Evolutionary conservation across 2,113 vertebrate genomes (phyloP), one percentile per base, ranked within the genome.

Genomic region (Tetraodon nigroviridis): DNA sequence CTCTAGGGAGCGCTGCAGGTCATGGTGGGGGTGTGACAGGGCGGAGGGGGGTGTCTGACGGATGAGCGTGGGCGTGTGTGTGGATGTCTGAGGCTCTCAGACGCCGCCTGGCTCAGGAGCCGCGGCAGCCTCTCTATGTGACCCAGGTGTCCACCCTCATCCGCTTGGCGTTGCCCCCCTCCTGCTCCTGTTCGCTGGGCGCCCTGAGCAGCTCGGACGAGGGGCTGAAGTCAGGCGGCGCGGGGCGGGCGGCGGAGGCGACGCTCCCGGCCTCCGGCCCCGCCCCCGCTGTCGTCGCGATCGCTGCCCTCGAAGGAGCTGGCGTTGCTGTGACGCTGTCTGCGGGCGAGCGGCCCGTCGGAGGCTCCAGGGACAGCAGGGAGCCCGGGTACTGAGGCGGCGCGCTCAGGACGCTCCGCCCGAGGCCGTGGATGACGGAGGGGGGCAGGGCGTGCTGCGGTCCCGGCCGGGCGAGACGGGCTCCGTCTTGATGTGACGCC

Each of bases 401-500:
- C 13, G 91, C 69, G 0, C 63, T 78, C 80, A 87, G 64, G 61
- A 82, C 67, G 70, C 61, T n/a, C 75, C 83, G 1, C 75, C 79
- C 0, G 87, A 0, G 88, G 94, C 72, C 56, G 58, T 61, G 16
- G 84, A 80, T 4, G 83, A 87, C 42, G 92, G 75, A 17, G 67
- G 75, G n/a, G 69, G 90, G 58, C 92, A 92, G 5, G 94, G 95
- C 17, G 95, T 92, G 88, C 88, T 93, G 64, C 93, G 90, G 14
- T 97, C 96, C 1, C 95, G 92, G 69, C 93, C 94, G 0, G 96
- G 96, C 0, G 96, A 98, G 60, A 97, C 90, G 0, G 96, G 96
- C 84, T 99, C 96, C 0, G 94, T 95, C 85, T 99, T 99, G 90
- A 99, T 97, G 92, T 94, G 87, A 99, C 89, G 70, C 91, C 83